These are phyloP conservation scores for Dunckerocampus dactyliophorus DNA, from an alignment of 2,113 vertebrate species.

Conservation along the genomic window DNA sequence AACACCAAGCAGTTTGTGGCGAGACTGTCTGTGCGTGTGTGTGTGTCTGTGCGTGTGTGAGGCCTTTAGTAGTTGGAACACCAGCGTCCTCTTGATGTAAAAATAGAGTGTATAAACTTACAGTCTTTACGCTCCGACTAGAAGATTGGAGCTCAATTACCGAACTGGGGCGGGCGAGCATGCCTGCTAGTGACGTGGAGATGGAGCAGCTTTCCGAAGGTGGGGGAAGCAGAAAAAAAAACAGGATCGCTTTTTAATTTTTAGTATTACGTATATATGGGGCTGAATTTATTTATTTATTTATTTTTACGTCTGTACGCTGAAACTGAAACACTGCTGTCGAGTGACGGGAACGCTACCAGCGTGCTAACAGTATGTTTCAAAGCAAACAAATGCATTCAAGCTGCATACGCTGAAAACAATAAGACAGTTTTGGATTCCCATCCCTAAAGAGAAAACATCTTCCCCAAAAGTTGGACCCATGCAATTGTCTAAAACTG, in stretches of 20 bases:
- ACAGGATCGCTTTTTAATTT: not conserved
- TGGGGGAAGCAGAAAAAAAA: not conserved
- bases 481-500: too few species aligned
- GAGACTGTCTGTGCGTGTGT: slow-evolving; percentile 21
- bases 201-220: not conserved
- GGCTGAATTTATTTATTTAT: not conserved
- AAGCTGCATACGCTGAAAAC: too few species aligned
- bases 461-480: too few species aligned
- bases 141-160: slow-evolving; percentile 19
- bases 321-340: not conserved
- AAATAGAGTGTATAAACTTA: slow-evolving; percentile 45
- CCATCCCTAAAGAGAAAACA: too few species aligned
- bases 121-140: slow-evolving; percentile 18
- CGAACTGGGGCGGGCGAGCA: too few species aligned
- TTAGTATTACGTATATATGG: not conserved
- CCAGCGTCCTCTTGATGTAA: slow-evolving; percentile 40
- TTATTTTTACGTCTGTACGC: not conserved
- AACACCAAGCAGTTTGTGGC: slow-evolving; percentile 54
- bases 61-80: slow-evolving; percentile 34
- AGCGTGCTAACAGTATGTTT: too few species aligned
- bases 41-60: slow-evolving; percentile 11
- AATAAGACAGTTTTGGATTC: too few species aligned
- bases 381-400: too few species aligned
- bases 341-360: too few species aligned
- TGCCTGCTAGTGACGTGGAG: not conserved